Evolutionary conservation across 2,113 vertebrate genomes (phyloP).

Genomic region (Gymnocephalus cernua): DNA sequence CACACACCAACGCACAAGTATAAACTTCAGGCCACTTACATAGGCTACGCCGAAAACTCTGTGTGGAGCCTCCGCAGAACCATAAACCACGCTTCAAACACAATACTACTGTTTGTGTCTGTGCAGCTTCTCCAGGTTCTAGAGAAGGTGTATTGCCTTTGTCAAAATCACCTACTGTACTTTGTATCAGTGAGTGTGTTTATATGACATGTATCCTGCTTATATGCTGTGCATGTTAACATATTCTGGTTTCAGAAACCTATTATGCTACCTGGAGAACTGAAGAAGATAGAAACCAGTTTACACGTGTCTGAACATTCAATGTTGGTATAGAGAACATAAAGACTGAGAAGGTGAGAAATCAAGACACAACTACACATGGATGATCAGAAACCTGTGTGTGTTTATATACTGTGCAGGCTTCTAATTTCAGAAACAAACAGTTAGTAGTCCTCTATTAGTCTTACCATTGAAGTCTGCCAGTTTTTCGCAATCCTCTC

Average conservation of each 20-base stretch:
- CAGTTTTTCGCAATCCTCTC: constrained; percentile 87
- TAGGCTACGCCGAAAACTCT: no score
- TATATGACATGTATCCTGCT: no score
- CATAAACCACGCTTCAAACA: no score
- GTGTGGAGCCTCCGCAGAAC: no score
- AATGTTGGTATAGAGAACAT: neutral
- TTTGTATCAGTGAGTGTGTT: no score
- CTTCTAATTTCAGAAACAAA: neutral
- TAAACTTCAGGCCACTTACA: no score
- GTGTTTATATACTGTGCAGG: neutral
- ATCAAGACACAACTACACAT: neutral
- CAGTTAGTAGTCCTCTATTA: neutral
- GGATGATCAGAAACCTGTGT: neutral
- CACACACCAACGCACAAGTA: no score
- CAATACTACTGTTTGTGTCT: neutral
- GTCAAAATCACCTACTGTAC: neutral
- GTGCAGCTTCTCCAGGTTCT: neutral
- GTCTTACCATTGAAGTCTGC: constrained; percentile 90
- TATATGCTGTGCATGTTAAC: no score
- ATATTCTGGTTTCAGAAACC: no score
- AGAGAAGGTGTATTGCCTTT: neutral
- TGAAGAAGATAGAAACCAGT: no score
- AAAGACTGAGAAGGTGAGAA: neutral
- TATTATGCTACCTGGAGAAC: no score
- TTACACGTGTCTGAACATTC: neutral